A percentile compares a stretch with the other conserved stretches of the same genome.
phyloP scores from a whole-genome alignment of 2,113 vertebrate species.

The Thomomys bottae region DNA sequence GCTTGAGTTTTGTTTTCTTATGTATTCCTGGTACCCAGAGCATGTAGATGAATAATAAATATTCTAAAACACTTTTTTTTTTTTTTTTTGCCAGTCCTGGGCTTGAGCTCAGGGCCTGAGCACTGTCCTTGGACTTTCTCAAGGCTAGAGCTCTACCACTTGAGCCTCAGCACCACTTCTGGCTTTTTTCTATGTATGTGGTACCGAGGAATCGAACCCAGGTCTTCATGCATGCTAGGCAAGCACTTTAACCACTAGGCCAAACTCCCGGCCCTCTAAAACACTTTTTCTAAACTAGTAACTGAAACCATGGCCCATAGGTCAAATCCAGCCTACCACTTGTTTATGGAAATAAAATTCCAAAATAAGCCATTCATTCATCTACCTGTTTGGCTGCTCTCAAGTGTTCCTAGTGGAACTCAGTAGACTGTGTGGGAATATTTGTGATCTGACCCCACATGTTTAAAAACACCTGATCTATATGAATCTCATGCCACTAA shows the following conservation, averaged over 20 bases:
- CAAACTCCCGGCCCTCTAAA: no score
- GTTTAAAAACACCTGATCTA: neutral
- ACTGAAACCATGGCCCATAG: neutral
- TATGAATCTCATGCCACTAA: neutral
- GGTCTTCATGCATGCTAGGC: no score
- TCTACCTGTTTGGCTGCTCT: neutral
- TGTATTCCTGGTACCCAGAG: neutral
- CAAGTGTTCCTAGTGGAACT: neutral
- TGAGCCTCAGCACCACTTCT: no score
- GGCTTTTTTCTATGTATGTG: no score
- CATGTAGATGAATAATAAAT: neutral
- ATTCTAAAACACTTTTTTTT: neutral
- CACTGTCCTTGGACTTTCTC: no score
- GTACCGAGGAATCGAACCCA: no score
- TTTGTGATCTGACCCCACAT: neutral
- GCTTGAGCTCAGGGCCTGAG: no score
- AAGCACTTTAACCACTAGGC: no score
- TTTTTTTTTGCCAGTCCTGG: no score
- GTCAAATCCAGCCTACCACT: neutral
- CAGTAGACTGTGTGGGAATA: neutral
- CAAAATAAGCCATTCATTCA: neutral
- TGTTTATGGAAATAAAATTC: slow-evolving; percentile 14
- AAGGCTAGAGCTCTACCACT: no score
- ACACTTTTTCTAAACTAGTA: no score
- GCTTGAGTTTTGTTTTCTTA: neutral